Base-by-base conservation (phyloP, 2,113 vertebrate genomes). In the Panthera uncia region DNA sequence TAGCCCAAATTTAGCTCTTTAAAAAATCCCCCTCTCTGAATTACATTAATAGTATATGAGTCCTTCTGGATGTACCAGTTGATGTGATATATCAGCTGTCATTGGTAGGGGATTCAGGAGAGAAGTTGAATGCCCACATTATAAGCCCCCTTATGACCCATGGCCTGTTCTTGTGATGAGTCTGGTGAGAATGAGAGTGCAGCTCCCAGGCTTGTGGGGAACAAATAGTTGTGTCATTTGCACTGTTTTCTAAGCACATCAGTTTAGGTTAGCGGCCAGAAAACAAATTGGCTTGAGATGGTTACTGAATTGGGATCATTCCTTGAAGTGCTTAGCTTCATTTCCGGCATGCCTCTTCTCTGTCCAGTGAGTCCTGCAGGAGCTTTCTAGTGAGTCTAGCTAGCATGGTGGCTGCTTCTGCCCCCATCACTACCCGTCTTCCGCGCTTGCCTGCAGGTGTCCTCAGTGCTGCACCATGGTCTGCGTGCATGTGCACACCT, bases 1-100 rank as follows among this genome's bases (percentile, higher is more conserved):
- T 87, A 95, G 84, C 38, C 89, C 92, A 94, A 65, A 79, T 96
- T 97, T 96, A 94, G 81, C 45, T 80, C 94, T 76, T 41, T 45
- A 78, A 93, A 82, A 87, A 52, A 45, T 36, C 31, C 85, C 36
- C 48, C 83, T 88, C 74, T 89, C 23, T 88, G 87, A 89, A 84
- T 95, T 82, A 61, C 87, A 97, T 94, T 94, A 91, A 73, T 89
- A 96, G 66, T 78, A 5, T 41, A 33, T 81, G 74, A 83, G 31
- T 66, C 36, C 93, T 88, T 91, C 80, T 10, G 71, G 69, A n/a
- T 81, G 14, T 33, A 76, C 63, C 63, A 41, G 16, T 61, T 57
- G 80, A 16, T 81, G 55, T 69, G 80, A 63, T 11, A 8, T 38
- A 12, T 63, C 16, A 5, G 33, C 79, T 57, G 76, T 90, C 45